phyloP scores from a whole-genome alignment of 2,797 vertebrate species.

The Neopelma chrysocephalum region DNA sequence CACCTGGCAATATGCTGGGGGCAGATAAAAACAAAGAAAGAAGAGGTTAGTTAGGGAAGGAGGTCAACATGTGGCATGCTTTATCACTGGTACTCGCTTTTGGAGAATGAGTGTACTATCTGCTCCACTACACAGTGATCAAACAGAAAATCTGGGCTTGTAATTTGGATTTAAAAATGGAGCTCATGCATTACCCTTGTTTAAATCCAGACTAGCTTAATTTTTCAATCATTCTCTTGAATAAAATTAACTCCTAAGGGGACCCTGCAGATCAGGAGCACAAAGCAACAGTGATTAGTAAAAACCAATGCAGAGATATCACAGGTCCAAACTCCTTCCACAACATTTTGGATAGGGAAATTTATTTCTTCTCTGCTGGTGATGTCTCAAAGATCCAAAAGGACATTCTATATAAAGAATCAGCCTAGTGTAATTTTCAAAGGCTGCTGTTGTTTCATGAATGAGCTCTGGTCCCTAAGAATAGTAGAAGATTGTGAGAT shows the following conservation, averaged over 20 bases:
- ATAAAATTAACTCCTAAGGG: background rate
- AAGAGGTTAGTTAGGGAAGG: accelerated
- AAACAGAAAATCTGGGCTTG: background rate
- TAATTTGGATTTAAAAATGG: background rate
- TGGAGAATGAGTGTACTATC: background rate
- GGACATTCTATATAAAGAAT: background rate
- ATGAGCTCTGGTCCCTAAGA: background rate
- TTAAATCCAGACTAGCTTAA: background rate
- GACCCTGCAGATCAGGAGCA: background rate
- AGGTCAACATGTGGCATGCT: accelerated
- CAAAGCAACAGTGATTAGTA: background rate
- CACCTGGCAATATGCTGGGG: background rate
- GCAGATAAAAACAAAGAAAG: background rate
- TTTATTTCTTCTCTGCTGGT: background rate
- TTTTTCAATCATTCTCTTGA: background rate
- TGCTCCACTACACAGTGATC: background rate
- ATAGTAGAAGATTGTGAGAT: background rate
- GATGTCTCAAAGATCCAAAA: background rate
- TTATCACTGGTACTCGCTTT: background rate
- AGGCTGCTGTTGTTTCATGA: background rate
- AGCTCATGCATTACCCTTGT: accelerated
- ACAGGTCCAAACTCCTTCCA: background rate
- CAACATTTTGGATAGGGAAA: background rate
- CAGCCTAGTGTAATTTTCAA: background rate
- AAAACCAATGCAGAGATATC: background rate